Evolutionary conservation across 1,140 invertebrate species (phyloP).

Genomic region (Calliphora vicina): DNA sequence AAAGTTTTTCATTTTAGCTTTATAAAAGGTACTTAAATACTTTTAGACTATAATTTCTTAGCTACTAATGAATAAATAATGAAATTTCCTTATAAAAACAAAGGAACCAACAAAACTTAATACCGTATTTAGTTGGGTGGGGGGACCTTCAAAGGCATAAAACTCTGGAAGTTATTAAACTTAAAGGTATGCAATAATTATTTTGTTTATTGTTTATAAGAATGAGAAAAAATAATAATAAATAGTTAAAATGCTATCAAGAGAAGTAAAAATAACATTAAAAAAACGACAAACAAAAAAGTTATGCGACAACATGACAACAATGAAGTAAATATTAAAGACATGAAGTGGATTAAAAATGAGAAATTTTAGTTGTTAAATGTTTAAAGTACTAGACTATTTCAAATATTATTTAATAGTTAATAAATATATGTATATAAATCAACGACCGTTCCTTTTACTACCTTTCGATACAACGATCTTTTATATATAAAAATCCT

Average conservation of each 20-base stretch:
- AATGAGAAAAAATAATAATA: not conserved
- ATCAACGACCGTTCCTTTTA: no score
- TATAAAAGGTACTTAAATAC: conserved; percentile 8
- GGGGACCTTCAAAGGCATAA: not conserved
- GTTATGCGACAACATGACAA: not conserved
- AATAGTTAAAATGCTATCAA: not conserved
- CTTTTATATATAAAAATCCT: no score
- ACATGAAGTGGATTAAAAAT: not conserved
- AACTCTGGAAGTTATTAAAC: conserved; percentile 11
- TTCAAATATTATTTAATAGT: no score
- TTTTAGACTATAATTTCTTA: conserved; percentile 17
- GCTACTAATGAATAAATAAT: conserved; percentile 33
- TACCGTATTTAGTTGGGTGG: not conserved
- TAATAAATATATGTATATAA: no score
- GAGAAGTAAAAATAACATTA: not conserved
- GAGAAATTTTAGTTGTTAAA: not conserved
- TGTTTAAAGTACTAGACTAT: no score
- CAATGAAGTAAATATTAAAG: not conserved
- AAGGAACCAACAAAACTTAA: not conserved
- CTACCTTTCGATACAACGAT: no score
- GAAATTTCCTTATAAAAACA: conserved; percentile 18
- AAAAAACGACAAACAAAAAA: not conserved
- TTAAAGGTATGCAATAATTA: conserved; percentile 31
- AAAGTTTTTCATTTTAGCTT: conserved; percentile 14
- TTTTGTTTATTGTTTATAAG: conserved; percentile 11